Conservation (phyloP, 2,113 vertebrate genomes). For the Colossoma macropomum region DNA sequence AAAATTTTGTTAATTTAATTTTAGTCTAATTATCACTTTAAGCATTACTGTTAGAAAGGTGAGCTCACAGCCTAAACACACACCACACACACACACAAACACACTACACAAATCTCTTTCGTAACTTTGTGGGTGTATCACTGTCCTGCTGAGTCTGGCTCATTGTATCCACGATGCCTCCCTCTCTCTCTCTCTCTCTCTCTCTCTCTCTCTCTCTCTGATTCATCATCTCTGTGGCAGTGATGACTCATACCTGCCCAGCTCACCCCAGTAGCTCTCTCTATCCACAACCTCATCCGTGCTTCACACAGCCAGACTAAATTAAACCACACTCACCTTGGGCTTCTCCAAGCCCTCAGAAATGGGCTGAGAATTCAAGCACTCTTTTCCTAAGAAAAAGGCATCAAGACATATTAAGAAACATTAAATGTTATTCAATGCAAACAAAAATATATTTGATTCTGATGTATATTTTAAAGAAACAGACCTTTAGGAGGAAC, state of each 20-base stretch:
- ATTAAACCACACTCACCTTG: too few species aligned
- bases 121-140: background rate
- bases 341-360: background rate
- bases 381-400: too few species aligned
- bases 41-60: too few species aligned
- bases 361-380: background rate
- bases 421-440: too few species aligned
- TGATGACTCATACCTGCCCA: background rate
- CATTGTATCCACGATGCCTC: background rate
- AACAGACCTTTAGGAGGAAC: too few species aligned
- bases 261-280: background rate
- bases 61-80: too few species aligned
- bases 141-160: background rate
- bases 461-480: too few species aligned
- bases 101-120: background rate
- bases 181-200: slow-evolving; percentile 4
- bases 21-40: too few species aligned
- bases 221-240: slow-evolving; percentile 9
- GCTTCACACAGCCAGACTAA: background rate
- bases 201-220: background rate
- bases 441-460: too few species aligned
- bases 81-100: background rate
- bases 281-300: background rate
- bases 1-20: too few species aligned
- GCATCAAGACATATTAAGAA: too few species aligned